These are phyloP conservation scores for Littorina saxatilis DNA, from an alignment of 1,140 invertebrate species.

Conservation along the genomic window DNA sequence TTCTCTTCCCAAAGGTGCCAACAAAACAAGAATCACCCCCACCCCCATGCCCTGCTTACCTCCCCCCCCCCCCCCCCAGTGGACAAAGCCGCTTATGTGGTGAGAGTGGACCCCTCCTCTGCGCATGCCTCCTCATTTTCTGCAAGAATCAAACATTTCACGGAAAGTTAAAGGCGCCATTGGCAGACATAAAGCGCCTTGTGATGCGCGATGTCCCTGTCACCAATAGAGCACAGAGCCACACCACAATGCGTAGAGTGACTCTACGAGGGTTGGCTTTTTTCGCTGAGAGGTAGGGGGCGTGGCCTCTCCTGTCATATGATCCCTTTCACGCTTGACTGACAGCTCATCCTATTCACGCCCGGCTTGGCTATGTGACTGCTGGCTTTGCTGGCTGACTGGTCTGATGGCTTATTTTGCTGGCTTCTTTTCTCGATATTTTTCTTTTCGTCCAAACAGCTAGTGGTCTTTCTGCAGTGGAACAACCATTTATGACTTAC, in stretches of 20 bases:
- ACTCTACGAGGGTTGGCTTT: background rate
- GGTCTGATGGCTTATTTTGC: background rate
- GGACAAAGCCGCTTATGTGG: conserved; percentile 34
- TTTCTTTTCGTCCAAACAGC: background rate
- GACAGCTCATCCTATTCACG: too few relatives aligned
- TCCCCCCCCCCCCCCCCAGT: too few relatives aligned
- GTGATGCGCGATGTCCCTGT: background rate
- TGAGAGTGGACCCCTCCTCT: background rate
- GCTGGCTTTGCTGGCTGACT: background rate
- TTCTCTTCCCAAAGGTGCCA: too few relatives aligned
- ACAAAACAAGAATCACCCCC: conserved; percentile 4
- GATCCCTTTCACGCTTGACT: background rate
- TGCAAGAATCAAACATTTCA: conserved; percentile 28
- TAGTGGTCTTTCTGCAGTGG: too few relatives aligned
- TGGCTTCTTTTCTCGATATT: too few relatives aligned
- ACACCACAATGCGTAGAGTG: background rate
- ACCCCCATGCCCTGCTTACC: too few relatives aligned
- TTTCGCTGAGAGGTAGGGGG: background rate
- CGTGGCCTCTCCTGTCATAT: background rate
- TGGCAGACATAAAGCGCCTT: conserved; percentile 13
- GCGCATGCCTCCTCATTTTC: conserved; percentile 29
- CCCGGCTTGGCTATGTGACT: too few relatives aligned
- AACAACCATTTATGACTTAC: too few relatives aligned
- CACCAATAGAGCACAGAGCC: conserved; percentile 9
- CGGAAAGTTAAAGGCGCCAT: conserved; percentile 13